Conservation (phyloP, 2,888 invertebrate genomes). For the Andrena hattorfiana region DNA sequence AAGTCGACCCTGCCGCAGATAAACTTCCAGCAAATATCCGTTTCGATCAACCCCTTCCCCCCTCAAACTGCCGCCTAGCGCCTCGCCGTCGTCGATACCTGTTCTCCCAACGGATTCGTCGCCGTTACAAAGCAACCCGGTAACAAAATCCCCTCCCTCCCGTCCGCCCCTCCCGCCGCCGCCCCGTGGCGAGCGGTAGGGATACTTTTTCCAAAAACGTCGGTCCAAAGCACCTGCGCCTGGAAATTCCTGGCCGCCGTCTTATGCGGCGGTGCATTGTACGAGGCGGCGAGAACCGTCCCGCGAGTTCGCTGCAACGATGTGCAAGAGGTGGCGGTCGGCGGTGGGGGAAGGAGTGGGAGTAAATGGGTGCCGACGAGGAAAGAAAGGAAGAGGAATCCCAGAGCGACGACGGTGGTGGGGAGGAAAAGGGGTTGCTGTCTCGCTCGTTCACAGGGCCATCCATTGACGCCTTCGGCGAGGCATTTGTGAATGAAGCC, state of each 20-base stretch:
- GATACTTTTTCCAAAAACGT: slow-evolving; percentile 54
- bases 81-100: slow-evolving; percentile 31
- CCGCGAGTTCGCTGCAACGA: background rate
- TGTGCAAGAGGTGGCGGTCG: background rate
- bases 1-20: background rate
- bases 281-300: background rate
- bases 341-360: slow-evolving; percentile 28
- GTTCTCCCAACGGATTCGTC: slow-evolving; percentile 15
- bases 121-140: background rate
- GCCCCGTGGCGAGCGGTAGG: background rate
- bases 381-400: slow-evolving; percentile 47
- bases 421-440: slow-evolving; percentile 62
- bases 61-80: background rate
- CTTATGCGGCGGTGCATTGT: slow-evolving; percentile 29
- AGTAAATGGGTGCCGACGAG: slow-evolving; percentile 46
- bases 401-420: slow-evolving; percentile 36
- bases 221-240: slow-evolving; percentile 53
- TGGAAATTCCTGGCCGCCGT: slow-evolving; percentile 59
- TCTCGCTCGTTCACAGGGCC: slow-evolving; percentile 77
- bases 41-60: slow-evolving; percentile 7
- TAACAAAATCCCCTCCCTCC: slow-evolving; percentile 31
- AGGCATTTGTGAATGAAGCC: slow-evolving; percentile 82
- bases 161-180: background rate
- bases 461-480: slow-evolving; percentile 83
- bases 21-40: slow-evolving; percentile 25